Conservation (phyloP, 2,797 vertebrate species). For the Liparis tanakae region DNA sequence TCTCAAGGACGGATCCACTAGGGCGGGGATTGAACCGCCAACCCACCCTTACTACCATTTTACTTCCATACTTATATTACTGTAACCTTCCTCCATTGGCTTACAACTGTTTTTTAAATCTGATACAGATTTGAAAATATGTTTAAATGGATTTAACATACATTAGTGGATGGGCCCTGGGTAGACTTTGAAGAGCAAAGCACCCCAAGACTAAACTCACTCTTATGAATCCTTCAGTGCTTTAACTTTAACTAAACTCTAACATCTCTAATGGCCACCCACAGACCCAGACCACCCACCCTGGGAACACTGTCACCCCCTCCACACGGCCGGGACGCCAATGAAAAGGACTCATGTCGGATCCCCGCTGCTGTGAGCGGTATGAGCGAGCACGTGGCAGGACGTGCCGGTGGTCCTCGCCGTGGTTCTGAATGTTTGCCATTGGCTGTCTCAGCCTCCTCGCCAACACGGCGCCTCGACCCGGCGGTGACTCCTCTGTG, state of each 20-base stretch:
- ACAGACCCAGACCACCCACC: background rate
- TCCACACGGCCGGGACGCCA: background rate
- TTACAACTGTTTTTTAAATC: background rate
- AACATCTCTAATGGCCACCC: background rate
- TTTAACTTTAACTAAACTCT: background rate
- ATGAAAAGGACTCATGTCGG: background rate
- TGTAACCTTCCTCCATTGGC: background rate
- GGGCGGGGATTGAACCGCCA: too few species aligned
- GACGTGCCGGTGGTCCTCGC: slow-evolving; percentile 23
- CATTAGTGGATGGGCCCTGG: background rate
- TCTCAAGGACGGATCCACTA: too few species aligned
- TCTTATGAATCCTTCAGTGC: background rate
- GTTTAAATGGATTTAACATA: background rate
- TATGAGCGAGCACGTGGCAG: background rate
- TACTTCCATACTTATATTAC: background rate
- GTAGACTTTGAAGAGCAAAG: background rate
- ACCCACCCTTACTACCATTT: too few species aligned
- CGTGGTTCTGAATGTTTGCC: slow-evolving; percentile 14
- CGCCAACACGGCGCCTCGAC: slow-evolving; percentile 1
- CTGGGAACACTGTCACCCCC: background rate
- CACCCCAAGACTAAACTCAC: background rate
- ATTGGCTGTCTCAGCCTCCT: slow-evolving; percentile 9
- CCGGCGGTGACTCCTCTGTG: slow-evolving; percentile 12
- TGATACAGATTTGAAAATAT: too few species aligned
- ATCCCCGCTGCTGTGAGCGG: background rate